phyloP scores from a whole-genome alignment of 2,113 vertebrate species.

The Sinocyclocheilus rhinocerous region DNA sequence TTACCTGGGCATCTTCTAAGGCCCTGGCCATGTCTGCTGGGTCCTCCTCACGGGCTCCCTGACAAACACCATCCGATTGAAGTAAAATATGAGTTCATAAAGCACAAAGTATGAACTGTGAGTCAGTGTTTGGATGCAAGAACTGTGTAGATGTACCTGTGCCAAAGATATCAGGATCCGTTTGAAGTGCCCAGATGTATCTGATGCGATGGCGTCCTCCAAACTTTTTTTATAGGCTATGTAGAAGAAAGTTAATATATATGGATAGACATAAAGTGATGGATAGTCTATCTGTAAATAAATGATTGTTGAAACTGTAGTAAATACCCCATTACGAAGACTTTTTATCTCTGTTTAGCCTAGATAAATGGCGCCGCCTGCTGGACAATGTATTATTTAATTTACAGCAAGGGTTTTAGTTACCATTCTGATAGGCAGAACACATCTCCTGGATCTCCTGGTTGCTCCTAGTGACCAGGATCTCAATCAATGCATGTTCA shows the following conservation, averaged over 20 bases:
- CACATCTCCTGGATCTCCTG: conserved; percentile 87
- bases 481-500: conserved; percentile 91
- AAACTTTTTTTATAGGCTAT: conserved; percentile 86
- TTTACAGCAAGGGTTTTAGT: conserved; percentile 14
- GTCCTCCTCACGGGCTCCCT: conserved; percentile 91
- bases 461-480: conserved; percentile 89
- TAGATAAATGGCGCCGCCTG: conserved; percentile 38
- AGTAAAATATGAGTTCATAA: neutral
- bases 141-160: conserved; percentile 75
- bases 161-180: conserved; percentile 90
- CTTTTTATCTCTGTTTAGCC: neutral
- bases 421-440: conserved; percentile 80
- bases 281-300: neutral
- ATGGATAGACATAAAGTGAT: neutral
- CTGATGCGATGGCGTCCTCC: conserved; percentile 88
- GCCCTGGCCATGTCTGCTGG: conserved; percentile 80
- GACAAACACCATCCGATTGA: conserved; percentile 21
- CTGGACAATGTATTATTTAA: neutral
- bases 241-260: neutral
- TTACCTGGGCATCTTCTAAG: conserved; percentile 87
- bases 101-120: conserved; percentile 50
- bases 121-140: neutral
- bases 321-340: neutral
- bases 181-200: conserved; percentile 91
- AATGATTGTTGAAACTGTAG: neutral